Percentiles rank a stretch among this genome's conserved stretches.
Evolutionary conservation across 2,888 invertebrate genomes (phyloP).

Genomic region (Hanleya hanleyi): DNA sequence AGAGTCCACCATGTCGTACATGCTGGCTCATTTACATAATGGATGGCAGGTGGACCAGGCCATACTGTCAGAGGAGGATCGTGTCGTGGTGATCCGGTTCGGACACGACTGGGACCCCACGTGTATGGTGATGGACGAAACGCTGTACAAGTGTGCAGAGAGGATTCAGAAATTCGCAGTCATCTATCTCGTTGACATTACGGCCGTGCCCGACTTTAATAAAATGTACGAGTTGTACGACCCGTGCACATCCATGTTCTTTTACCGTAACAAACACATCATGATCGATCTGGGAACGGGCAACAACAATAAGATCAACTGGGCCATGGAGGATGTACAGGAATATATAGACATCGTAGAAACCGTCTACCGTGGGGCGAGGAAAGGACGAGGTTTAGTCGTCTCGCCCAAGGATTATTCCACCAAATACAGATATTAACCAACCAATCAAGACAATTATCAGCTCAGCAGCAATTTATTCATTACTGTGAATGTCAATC

Average conservation of each 20-base stretch:
- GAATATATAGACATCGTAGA: conserved; percentile 99
- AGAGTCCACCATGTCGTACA: conserved; percentile 99
- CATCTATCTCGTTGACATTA: conserved; percentile 97
- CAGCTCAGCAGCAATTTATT: too few relatives aligned
- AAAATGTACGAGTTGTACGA: conserved; percentile 94
- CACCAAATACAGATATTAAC: conserved; percentile 97
- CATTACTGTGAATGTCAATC: too few relatives aligned
- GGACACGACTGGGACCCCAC: conserved; percentile 99
- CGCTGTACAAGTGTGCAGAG: conserved; percentile 72
- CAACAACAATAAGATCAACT: conserved; percentile 99
- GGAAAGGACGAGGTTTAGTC: conserved; percentile 98
- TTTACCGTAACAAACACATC: conserved; percentile 99
- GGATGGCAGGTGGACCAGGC: conserved; percentile 99
- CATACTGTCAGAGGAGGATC: conserved; percentile 97
- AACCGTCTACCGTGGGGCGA: conserved; percentile 97
- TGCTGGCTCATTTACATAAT: conserved; percentile 99
- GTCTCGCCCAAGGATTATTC: conserved; percentile 99
- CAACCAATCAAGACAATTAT: too few relatives aligned
- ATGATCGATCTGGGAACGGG: conserved; percentile 99
- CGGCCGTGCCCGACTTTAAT: conserved; percentile 98
- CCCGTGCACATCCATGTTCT: conserved; percentile 99
- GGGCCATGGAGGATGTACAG: conserved; percentile 98
- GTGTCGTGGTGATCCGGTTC: conserved; percentile 98
- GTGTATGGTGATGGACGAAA: conserved; percentile 99
- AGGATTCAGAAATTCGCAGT: conserved; percentile 99